These are phyloP conservation scores for Setipinna tenuifilis DNA, from an alignment of 2,797 vertebrate genomes.

Conservation along the genomic window DNA sequence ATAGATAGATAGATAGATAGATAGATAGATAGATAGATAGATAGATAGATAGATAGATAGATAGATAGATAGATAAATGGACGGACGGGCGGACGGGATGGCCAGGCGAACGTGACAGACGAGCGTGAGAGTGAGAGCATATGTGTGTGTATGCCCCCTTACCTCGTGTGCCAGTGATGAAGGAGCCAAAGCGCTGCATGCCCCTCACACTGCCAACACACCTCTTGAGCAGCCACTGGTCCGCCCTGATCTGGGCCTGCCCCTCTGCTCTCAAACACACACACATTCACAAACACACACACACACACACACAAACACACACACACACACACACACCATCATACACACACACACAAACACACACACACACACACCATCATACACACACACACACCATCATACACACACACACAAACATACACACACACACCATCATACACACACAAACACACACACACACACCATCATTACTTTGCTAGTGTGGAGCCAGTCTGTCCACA, in stretches of 20 bases:
- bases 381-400: too few relatives aligned
- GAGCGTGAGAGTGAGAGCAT: too few relatives aligned
- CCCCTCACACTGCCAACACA: conserved; percentile 71
- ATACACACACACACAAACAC: too few relatives aligned
- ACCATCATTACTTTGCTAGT: too few relatives aligned
- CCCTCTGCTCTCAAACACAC: conserved; percentile 18
- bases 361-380: too few relatives aligned
- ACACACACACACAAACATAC: too few relatives aligned
- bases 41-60: neutral
- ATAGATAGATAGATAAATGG: neutral
- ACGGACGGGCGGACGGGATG: neutral
- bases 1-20: conserved; percentile 21
- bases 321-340: too few relatives aligned
- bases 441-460: too few relatives aligned
- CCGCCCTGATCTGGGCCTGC: conserved; percentile 60
- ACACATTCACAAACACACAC: neutral
- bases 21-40: conserved; percentile 13
- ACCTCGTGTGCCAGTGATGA: conserved; percentile 70
- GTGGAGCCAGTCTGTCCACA: too few relatives aligned
- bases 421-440: too few relatives aligned
- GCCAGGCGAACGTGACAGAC: too few relatives aligned
- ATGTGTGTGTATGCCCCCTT: conserved; percentile 27
- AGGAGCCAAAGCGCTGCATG: conserved; percentile 69
- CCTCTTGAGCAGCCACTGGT: conserved; percentile 74
- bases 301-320: too few relatives aligned